Conservation (phyloP, 2,113 vertebrate species). For the Morone chrysops region DNA sequence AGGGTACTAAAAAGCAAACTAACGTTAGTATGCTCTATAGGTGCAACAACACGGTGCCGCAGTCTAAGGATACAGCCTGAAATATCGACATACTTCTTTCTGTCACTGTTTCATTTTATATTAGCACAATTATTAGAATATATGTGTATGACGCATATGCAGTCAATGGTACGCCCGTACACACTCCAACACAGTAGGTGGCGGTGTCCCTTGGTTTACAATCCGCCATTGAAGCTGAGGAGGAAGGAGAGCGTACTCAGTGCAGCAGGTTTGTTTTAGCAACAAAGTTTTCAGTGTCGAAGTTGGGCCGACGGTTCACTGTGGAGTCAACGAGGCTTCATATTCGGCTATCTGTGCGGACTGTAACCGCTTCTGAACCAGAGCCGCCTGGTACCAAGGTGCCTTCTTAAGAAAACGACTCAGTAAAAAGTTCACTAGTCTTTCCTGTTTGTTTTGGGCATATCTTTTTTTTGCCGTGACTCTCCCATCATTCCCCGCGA, state of each 20-base stretch:
- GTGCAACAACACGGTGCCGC: no score
- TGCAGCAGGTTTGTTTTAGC: neutral
- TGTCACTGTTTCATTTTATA: no score
- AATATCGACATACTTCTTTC: no score
- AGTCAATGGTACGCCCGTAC: neutral
- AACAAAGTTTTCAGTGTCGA: neutral
- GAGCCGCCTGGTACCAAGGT: neutral
- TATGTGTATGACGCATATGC: no score
- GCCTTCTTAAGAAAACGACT: neutral
- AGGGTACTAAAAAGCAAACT: no score
- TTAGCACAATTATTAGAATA: no score
- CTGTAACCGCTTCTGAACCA: neutral
- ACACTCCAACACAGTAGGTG: conserved; percentile 17
- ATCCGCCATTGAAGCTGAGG: neutral
- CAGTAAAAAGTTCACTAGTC: neutral
- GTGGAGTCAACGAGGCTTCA: neutral
- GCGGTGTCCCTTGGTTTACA: neutral
- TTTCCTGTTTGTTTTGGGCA: neutral
- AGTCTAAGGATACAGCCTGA: no score
- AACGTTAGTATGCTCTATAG: no score
- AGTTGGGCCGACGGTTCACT: neutral
- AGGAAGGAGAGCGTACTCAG: neutral
- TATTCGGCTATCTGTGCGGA: neutral
- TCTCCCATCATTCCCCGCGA: neutral
- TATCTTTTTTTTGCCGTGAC: neutral